Percentiles rank a stretch among this genome's conserved stretches.
Conservation (phyloP, 2,113 vertebrate genomes). For the Dromaius novaehollandiae region DNA sequence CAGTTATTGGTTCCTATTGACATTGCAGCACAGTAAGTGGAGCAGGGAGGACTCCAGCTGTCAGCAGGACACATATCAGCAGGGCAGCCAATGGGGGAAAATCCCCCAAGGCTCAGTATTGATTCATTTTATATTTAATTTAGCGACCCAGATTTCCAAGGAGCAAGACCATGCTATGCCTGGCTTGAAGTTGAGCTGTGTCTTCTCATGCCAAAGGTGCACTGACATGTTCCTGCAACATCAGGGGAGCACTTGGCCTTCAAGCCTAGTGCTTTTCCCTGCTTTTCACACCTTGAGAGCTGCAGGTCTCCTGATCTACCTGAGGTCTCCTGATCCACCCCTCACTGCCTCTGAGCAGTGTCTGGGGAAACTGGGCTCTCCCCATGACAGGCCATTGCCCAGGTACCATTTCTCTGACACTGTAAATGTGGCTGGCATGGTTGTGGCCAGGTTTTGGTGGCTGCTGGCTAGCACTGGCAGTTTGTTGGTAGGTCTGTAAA, state of each 20-base stretch:
- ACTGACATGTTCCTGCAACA: neutral
- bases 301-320: neutral
- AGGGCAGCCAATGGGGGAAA: slow-evolving; percentile 48
- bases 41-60: neutral
- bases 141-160: slow-evolving; percentile 53
- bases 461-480: neutral
- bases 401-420: neutral
- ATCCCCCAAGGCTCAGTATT: slow-evolving; percentile 40
- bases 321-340: neutral
- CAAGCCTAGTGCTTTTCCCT: neutral
- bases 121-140: slow-evolving; percentile 67
- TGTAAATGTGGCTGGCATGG: neutral
- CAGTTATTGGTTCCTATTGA: slow-evolving; percentile 12
- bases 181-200: neutral
- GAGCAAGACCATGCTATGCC: neutral
- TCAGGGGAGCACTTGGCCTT: neutral
- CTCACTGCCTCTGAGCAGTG: neutral
- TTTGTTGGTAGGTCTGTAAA: neutral
- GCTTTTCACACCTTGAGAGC: neutral
- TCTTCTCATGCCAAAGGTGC: neutral
- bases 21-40: slow-evolving; percentile 25
- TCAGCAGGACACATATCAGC: neutral
- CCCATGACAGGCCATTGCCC: neutral
- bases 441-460: neutral
- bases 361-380: neutral